These are phyloP conservation scores for Tragelaphus strepsiceros DNA, from an alignment of 2,113 vertebrate genomes.

Conservation along the genomic window DNA sequence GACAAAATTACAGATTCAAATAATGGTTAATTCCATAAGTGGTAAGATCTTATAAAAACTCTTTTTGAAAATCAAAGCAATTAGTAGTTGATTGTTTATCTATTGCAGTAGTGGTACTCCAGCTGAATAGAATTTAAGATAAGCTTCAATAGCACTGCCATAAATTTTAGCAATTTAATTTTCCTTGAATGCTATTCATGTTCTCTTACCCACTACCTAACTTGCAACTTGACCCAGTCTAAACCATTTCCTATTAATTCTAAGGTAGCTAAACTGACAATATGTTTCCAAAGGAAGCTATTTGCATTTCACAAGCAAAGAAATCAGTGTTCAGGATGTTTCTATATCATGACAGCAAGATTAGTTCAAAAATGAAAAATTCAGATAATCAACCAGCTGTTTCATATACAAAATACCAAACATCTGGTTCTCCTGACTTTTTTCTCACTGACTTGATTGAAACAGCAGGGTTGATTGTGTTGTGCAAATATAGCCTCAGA, in stretches of 20 bases:
- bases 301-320: slow-evolving; percentile 49
- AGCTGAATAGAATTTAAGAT: neutral
- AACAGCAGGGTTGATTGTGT: slow-evolving; percentile 72
- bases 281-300: neutral
- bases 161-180: neutral
- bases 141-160: neutral
- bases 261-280: slow-evolving; percentile 1
- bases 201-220: neutral
- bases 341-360: slow-evolving; percentile 64
- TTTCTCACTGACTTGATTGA: slow-evolving; percentile 64
- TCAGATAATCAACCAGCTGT: slow-evolving; percentile 70
- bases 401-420: slow-evolving; percentile 62
- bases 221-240: neutral
- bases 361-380: slow-evolving; percentile 65
- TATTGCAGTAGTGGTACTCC: neutral
- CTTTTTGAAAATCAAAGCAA: neutral
- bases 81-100: neutral
- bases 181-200: neutral
- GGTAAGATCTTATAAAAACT: neutral
- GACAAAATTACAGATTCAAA: neutral
- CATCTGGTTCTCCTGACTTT: slow-evolving; percentile 65
- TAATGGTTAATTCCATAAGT: neutral
- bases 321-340: slow-evolving; percentile 61
- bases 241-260: slow-evolving; percentile 5
- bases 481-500: slow-evolving; percentile 66